Evolutionary conservation across 2,888 invertebrate species (phyloP).

Genomic region (Aphidius colemani): DNA sequence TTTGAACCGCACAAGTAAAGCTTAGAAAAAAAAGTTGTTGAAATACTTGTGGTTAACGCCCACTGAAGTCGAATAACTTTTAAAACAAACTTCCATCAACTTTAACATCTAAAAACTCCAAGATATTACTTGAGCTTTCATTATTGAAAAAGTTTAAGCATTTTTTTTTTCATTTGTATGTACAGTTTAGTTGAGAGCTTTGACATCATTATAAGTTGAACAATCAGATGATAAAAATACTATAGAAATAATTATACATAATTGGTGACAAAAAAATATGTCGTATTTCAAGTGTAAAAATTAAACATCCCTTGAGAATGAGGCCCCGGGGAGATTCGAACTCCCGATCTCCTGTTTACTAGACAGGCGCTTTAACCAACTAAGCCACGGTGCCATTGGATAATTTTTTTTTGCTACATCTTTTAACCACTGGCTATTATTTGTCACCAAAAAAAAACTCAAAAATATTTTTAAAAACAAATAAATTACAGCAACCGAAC

Average conservation of each 20-base stretch:
- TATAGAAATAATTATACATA: too few relatives aligned
- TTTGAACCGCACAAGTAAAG: conserved; percentile 51
- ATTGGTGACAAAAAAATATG: too few relatives aligned
- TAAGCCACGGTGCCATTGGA: conserved; percentile 72
- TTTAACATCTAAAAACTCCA: conserved; percentile 17
- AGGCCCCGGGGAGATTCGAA: conserved; percentile 71
- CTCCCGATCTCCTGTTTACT: conserved; percentile 74
- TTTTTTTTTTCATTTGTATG: conserved; percentile 7
- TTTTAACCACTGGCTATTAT: neutral
- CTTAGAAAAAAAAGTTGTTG: conserved; percentile 46
- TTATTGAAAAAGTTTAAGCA: conserved; percentile 15
- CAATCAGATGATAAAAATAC: neutral
- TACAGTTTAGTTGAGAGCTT: neutral
- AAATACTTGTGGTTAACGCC: conserved; percentile 39
- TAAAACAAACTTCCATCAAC: conserved; percentile 30
- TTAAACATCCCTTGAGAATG: conserved; percentile 4
- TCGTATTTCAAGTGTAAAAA: conserved; percentile 11
- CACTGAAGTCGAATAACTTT: conserved; percentile 3
- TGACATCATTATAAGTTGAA: neutral
- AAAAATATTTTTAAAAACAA: too few relatives aligned
- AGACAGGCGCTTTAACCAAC: conserved; percentile 79
- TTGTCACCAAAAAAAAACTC: too few relatives aligned
- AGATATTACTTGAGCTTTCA: conserved; percentile 4
- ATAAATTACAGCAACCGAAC: too few relatives aligned
- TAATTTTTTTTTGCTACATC: too few relatives aligned